Base-by-base conservation (phyloP, 2,888 invertebrate genomes). In the Amphipyra tragopoginis region DNA sequence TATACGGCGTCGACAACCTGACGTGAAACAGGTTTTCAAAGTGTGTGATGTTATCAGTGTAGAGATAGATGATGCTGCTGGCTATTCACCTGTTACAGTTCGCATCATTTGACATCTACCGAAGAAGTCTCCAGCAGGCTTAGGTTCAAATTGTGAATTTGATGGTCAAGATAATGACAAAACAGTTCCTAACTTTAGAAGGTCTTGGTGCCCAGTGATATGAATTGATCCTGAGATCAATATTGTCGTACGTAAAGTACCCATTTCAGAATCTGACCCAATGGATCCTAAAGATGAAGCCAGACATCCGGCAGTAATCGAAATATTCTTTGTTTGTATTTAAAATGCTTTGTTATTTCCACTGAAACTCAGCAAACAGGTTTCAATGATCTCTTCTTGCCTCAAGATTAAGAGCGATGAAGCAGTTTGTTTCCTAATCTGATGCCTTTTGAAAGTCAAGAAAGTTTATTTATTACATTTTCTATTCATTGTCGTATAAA, bases 391-490 rank as follows among this genome's bases (percentile, higher is more conserved):
- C 7, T 42, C 34, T 7, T 44, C 34, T 49, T 49, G 40, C 59
- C 26, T 69, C 40, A 60, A 71, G 61, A 75, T 67, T 26, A 58
- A 57, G 47, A 60, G 42, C 49, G 40, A 52, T 72, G 47, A 40
- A 59, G 13, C 15, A 39, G 26, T 55, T 34, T 13, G 33, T 45
- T 57, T 51, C 54, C 50, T 52, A 62, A 77, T 66, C 70, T 58
- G 57, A 55, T 77, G 43, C 11, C 14, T 65, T 62, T 61, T 65
- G 59, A 67, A 61, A 64, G 59, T 21, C 36, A 63, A 60, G 78
- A 76, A 67, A 70, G 64, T 26, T 61, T 55, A 50, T 70, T 66
- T 55, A 49, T 47, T 34, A 40, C 15, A 70, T 70, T 68, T 58
- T 63, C 26, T 55, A 34, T 67, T 58, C 49, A 53, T 70, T 70